phyloP scores from a whole-genome alignment of 2,797 vertebrate species.

The Sebastiscus tertius region DNA sequence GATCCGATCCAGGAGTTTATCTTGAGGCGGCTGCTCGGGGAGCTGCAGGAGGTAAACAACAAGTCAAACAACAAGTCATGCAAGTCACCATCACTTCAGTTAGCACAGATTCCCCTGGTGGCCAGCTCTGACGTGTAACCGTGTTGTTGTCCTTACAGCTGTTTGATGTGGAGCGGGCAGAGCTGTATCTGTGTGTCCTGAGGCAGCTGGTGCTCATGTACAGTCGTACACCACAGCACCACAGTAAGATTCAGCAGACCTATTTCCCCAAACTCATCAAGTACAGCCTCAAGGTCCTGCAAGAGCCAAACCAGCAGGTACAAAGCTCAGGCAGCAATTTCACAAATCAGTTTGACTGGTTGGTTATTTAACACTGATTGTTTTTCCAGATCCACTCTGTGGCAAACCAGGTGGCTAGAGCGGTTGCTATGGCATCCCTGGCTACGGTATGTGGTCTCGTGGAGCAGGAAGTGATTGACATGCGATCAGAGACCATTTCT shows the following conservation, averaged over 20 bases:
- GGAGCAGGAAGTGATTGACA: constrained; percentile 58
- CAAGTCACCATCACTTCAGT: neutral
- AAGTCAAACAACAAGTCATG: constrained; percentile 1
- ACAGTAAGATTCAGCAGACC: constrained; percentile 64
- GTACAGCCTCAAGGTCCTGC: constrained; percentile 80
- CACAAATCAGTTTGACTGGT: neutral
- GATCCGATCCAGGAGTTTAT: constrained; percentile 88
- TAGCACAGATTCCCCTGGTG: neutral
- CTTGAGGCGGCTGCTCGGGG: constrained; percentile 85
- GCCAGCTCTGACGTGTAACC: neutral
- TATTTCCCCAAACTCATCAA: constrained; percentile 82
- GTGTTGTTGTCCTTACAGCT: constrained; percentile 61
- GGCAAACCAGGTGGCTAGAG: constrained; percentile 84
- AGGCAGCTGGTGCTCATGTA: constrained; percentile 80
- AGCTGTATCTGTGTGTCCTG: constrained; percentile 88
- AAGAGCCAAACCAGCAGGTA: constrained; percentile 78
- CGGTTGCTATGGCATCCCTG: constrained; percentile 86
- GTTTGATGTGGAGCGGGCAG: constrained; percentile 84
- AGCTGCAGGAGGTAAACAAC: constrained; percentile 84
- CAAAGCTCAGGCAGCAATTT: neutral
- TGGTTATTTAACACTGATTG: constrained; percentile 2
- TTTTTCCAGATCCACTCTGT: constrained; percentile 80
- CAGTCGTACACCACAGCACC: constrained; percentile 62
- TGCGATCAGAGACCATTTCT: constrained; percentile 64
- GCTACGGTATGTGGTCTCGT: constrained; percentile 82